Evolutionary conservation across 2,888 invertebrate genomes (phyloP), one percentile per base, ranked within the genome.

Genomic region (Anthophora plumipes): DNA sequence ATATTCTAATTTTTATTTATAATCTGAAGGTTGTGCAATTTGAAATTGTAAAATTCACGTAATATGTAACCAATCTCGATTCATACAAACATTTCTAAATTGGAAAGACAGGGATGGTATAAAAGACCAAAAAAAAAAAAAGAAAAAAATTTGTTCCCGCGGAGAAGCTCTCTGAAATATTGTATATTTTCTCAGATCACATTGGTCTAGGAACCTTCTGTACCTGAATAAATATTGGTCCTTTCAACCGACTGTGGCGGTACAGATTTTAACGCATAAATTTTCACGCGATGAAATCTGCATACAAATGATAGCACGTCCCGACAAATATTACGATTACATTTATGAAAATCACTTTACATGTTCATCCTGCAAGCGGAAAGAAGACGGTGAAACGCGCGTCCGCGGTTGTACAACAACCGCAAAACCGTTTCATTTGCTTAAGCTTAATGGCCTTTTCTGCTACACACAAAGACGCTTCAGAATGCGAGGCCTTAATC

Each of bases 401-500:
- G n/a, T n/a, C 11, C 17, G 46, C 4, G 31, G 31, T 31, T 31
- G 20, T 52, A 74, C 77, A 77, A 78, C 77, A 77, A 77, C 64
- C 31, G 31, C 31, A 4, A 46, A 43, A 59, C 54, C 52, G 60
- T 71, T 78, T 78, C 79, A 80, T 80, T 78, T 72, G 79, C 79
- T 71, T 71, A 57, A 78, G 72, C 79, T 78, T 78, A 68, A 80
- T 57, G 67, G 71, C 11, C 67, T 52, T 71, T 79, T 70, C 69
- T 66, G 55, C 25, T 54, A 25, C 55, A 25, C 55, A 69, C 59
- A 79, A 69, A 69, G 64, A 80, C 60, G 60, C 37, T 74, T 60
- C 72, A 68, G 80, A 79, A 80, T 74, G 60, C 68, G 60, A 76
- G 31, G 55, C 22, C 61, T 73, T 82, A 72, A 77, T 77, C 74